Conservation (phyloP, 37 sponge, comb jelly and placozoan genomes). For the Bolinopsis microptera region DNA sequence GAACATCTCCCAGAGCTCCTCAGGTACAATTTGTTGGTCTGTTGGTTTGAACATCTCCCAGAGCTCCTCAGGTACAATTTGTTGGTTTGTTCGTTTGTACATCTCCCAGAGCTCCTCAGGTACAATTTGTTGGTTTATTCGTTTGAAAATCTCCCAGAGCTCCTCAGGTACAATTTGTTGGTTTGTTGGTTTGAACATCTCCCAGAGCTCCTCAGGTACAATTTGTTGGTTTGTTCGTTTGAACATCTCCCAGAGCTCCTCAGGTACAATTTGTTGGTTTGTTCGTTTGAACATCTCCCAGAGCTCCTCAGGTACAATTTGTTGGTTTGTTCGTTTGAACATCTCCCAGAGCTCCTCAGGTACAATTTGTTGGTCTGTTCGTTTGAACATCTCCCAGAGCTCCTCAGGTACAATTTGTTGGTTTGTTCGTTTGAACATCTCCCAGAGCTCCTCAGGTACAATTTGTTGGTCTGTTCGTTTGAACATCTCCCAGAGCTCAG, state of each 20-base stretch:
- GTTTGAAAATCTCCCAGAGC: too few species aligned
- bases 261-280: not conserved
- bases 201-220: too few species aligned
- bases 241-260: not conserved
- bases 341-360: not conserved
- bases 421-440: too few species aligned
- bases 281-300: not conserved
- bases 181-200: not conserved
- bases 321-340: not conserved
- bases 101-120: too few species aligned
- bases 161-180: too few species aligned
- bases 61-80: too few species aligned
- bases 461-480: too few species aligned
- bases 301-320: not conserved
- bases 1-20: constrained; percentile 45
- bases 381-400: not conserved
- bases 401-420: not conserved
- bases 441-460: not conserved
- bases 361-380: too few species aligned
- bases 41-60: too few species aligned
- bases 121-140: not conserved
- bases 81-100: not conserved
- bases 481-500: constrained; percentile 41
- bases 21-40: too few species aligned
- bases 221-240: not conserved